Evolutionary conservation across 2,113 vertebrate genomes (phyloP).

Genomic region (Semnornis frantzii): DNA sequence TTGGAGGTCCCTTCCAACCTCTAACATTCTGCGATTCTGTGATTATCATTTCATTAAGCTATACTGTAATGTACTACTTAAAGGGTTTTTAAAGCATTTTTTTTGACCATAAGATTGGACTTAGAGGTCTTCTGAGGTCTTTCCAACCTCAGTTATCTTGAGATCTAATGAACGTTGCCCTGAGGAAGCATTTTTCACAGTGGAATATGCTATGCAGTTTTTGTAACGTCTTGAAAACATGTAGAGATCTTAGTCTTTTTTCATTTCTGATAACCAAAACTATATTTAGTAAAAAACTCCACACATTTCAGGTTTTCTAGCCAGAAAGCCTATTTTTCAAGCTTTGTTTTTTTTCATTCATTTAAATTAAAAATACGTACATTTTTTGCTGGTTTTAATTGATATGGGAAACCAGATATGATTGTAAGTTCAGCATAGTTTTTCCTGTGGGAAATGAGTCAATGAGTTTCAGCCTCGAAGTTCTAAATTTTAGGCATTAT

Average conservation of each 20-base stretch:
- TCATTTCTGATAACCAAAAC: not conserved
- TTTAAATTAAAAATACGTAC: not conserved
- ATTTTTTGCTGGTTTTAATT: not conserved
- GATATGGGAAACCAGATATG: not conserved
- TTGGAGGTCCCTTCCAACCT: no score
- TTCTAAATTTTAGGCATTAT: not conserved
- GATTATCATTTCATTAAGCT: not conserved
- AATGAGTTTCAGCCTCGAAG: not conserved
- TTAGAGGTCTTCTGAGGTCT: not conserved
- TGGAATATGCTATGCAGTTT: not conserved
- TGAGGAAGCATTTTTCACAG: accelerated
- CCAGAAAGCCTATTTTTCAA: not conserved
- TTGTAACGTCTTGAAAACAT: not conserved
- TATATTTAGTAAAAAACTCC: not conserved
- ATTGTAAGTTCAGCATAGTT: not conserved
- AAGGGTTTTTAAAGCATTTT: not conserved
- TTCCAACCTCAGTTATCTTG: not conserved
- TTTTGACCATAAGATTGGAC: not conserved
- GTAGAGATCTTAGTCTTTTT: not conserved
- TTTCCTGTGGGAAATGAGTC: not conserved
- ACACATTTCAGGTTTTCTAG: not conserved
- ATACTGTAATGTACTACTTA: not conserved
- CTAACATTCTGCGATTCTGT: no score
- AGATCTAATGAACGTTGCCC: not conserved
- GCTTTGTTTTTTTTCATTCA: not conserved